Base-by-base conservation (phyloP, 2,113 vertebrate species). In the Larimichthys crocea region DNA sequence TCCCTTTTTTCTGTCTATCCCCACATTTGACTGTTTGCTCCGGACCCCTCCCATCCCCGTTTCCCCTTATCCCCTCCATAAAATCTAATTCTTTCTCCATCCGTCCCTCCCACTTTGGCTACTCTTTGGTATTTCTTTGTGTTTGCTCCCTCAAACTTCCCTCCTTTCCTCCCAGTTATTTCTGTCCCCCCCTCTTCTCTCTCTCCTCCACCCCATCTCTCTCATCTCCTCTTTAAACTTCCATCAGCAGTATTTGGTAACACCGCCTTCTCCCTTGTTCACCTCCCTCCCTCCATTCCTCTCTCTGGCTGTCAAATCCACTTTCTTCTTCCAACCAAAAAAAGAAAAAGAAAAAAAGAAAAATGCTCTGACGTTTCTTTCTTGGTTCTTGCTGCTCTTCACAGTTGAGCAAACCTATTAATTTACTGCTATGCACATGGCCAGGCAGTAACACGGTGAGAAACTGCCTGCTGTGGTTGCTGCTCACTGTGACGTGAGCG, bases 201-300 rank as follows among this genome's bases (percentile, higher is more conserved):
- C 31, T 17, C 55, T 20, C 35, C 62, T 46, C 42, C 52, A 2
- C 16, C 53, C 7, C 6, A 2, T 49, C 60, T 0, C 19, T 49
- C 59, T 29, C 50, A 22, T 55, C 44, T 48, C 31, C 35, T 49
- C 42, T 15, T 26, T 11, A 52, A 68, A 85, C 72, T 71, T 80
- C 72, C 75, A 80, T 35, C 74, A 79, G 76, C 53, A 48, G 74
- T 69, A 71, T 81, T 91, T 86, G 80, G 68, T 86, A 88, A 83
- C 76, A 63, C 24, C 2, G 6, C 52, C 42, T 42, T 4, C n/a
- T 26, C 53, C 26, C 48, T 71, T 5, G 10, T 24, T 66, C 26
- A 49, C 29, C 59, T 61, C 52, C 59, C 35, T 26, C 60, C 53
- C 52, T 61, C 52, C 52, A 31, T 26, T 55, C 53, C 52, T 24